These are phyloP conservation scores for Polypterus bichir DNA, from an alignment of 2,113 vertebrate genomes.

Conservation along the genomic window DNA sequence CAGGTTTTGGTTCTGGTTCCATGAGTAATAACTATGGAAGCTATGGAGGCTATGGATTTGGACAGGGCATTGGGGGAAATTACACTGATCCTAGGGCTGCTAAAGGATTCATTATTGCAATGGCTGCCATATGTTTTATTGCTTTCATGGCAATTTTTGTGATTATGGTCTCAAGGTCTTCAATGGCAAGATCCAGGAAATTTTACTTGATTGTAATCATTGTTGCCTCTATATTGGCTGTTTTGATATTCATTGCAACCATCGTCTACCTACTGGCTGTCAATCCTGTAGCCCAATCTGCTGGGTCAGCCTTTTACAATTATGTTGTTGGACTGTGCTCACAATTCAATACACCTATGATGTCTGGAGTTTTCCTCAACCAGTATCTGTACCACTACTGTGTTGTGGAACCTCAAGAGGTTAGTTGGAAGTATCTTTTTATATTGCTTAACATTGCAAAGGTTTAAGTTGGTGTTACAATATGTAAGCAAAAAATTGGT, in stretches of 20 bases:
- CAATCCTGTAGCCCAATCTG: slow-evolving; percentile 67
- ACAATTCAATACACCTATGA: slow-evolving; percentile 56
- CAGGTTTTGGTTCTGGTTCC: slow-evolving; percentile 22
- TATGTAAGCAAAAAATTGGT: too few relatives aligned
- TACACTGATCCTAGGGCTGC: slow-evolving; percentile 65
- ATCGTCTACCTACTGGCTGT: slow-evolving; percentile 75
- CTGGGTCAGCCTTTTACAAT: slow-evolving; percentile 62
- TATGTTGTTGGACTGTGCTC: slow-evolving; percentile 61
- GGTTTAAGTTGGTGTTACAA: too few relatives aligned
- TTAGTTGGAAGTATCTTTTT: slow-evolving; percentile 25
- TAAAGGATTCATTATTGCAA: slow-evolving; percentile 75
- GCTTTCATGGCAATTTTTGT: slow-evolving; percentile 61
- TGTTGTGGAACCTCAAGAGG: slow-evolving; percentile 83
- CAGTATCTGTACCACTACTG: slow-evolving; percentile 86
- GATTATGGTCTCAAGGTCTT: slow-evolving; percentile 57
- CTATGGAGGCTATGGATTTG: slow-evolving; percentile 34
- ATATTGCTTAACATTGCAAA: too few relatives aligned
- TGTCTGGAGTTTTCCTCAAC: slow-evolving; percentile 60
- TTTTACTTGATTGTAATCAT: slow-evolving; percentile 68
- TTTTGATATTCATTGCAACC: slow-evolving; percentile 66
- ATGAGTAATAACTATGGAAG: slow-evolving; percentile 7
- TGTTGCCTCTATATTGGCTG: slow-evolving; percentile 50
- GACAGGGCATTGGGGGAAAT: slow-evolving; percentile 41
- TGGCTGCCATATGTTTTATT: slow-evolving; percentile 66
- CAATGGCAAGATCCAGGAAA: slow-evolving; percentile 40